A percentile compares a stretch with the other conserved stretches of the same genome.
Evolutionary conservation across 2,113 vertebrate genomes (phyloP).

Genomic region (Pteropus alecto): DNA sequence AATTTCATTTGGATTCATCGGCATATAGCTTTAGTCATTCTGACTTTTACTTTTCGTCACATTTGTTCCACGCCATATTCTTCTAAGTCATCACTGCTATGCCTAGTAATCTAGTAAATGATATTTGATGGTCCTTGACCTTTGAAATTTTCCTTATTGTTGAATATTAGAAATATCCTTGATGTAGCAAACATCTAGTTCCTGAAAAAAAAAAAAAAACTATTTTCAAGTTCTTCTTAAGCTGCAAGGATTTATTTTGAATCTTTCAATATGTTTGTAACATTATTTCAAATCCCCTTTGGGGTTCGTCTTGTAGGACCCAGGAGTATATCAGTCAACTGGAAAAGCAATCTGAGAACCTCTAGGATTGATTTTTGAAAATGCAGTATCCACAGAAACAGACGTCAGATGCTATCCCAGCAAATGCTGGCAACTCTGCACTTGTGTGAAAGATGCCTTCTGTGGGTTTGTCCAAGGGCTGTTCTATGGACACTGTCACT

Average conservation of each 20-base stretch:
- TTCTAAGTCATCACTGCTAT: neutral
- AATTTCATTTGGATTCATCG: neutral
- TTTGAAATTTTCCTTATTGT: slow-evolving; percentile 19
- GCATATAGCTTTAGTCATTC: neutral
- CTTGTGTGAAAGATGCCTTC: neutral
- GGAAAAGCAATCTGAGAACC: slow-evolving; percentile 49
- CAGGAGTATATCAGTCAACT: neutral
- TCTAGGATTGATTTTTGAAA: slow-evolving; percentile 39
- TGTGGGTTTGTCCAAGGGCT: neutral
- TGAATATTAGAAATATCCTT: slow-evolving; percentile 31
- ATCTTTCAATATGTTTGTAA: neutral
- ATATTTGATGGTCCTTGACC: neutral
- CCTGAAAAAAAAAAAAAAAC: neutral
- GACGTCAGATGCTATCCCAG: neutral
- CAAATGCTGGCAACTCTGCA: neutral
- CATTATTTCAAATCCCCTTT: slow-evolving; percentile 15
- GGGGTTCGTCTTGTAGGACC: neutral
- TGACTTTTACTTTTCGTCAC: neutral
- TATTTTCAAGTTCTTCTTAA: slow-evolving; percentile 43
- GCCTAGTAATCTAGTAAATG: neutral
- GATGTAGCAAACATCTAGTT: neutral
- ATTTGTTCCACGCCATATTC: neutral
- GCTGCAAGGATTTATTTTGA: neutral
- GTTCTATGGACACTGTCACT: neutral
- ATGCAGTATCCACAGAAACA: slow-evolving; percentile 28